Base-by-base conservation (phyloP, 1,140 invertebrate genomes). In the Batillaria attramentaria region DNA sequence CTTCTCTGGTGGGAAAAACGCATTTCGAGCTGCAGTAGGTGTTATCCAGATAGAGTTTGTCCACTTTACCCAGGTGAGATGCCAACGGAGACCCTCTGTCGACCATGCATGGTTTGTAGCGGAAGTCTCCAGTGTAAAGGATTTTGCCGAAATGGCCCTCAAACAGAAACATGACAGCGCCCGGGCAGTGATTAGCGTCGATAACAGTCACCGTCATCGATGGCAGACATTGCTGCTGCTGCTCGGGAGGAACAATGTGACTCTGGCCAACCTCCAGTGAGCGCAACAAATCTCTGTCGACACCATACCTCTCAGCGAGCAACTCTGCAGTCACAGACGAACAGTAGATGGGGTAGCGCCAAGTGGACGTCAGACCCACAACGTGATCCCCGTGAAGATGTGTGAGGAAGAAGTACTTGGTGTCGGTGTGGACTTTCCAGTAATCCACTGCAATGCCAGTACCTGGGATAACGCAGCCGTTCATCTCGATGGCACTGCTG, bases 131-230 rank as follows among this genome's bases (percentile, higher is more conserved):
- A 68, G 90, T 92, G 78, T 92, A 91, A 3, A 92, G 81, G 72
- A 92, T 89, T 42, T 87, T 89, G 5, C 91, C 91, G 87, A 92
- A 92, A 78, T 90, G 88, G n/a, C 92, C 92, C 81, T 92, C 87
- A 85, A 92, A 92, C 1, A 92, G 82, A 82, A 91, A 92, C 91
- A 92, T 92, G 8, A 92, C 89, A 33, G 92, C 85, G 0, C 92
- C 92, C 33, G 92, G 91, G 78, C 92, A 92, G 79, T 92, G 92
- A 73, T 92, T 90, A 24, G 92, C 92, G 86, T 92, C 87, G 69
- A 92, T 83, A 20, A 90, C 83, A 37, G 91, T 90, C 10, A 92
- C 92, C 35, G 87, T 87, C 78, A 92, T 43, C 13, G 39, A n/a
- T n/a, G n/a, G n/a, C n/a, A n/a, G n/a, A n/a, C n/a, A n/a, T n/a